Conservation (phyloP, 1,140 invertebrate species). For the Macrobrachium rosenbergii region DNA sequence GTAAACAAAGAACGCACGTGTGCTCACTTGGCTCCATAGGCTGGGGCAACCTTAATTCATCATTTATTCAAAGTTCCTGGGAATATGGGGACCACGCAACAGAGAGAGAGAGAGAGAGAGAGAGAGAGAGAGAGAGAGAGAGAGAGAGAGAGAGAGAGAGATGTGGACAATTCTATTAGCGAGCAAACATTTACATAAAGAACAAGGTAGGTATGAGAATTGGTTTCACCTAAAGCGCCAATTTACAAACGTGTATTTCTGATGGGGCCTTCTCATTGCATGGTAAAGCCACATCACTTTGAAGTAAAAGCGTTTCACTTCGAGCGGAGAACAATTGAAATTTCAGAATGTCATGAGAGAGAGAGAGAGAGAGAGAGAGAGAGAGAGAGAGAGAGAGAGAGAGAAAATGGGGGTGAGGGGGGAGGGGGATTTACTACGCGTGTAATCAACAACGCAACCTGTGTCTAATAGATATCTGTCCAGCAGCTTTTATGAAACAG, state of each 20-base stretch:
- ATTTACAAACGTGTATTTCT: no score
- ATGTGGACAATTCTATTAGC: neutral
- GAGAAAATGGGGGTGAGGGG: neutral
- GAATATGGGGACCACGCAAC: neutral
- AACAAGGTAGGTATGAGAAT: neutral
- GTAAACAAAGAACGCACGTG: no score
- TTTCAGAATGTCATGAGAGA: neutral
- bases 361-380: constrained; percentile 36
- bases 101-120: constrained; percentile 45
- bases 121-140: constrained; percentile 38
- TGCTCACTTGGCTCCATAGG: no score
- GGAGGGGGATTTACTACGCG: no score
- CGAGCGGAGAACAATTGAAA: neutral
- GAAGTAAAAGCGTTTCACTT: neutral
- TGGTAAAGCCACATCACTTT: neutral
- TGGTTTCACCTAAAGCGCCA: no score
- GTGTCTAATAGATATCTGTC: no score
- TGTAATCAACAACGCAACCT: no score
- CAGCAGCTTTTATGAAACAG: no score
- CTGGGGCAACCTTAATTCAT: no score
- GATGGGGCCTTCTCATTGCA: neutral
- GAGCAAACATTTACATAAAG: neutral
- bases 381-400: constrained; percentile 36
- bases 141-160: constrained; percentile 35
- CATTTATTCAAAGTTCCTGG: neutral